Evolutionary conservation across 2,888 invertebrate genomes (phyloP).

Genomic region (Iselma pallidipennis): DNA sequence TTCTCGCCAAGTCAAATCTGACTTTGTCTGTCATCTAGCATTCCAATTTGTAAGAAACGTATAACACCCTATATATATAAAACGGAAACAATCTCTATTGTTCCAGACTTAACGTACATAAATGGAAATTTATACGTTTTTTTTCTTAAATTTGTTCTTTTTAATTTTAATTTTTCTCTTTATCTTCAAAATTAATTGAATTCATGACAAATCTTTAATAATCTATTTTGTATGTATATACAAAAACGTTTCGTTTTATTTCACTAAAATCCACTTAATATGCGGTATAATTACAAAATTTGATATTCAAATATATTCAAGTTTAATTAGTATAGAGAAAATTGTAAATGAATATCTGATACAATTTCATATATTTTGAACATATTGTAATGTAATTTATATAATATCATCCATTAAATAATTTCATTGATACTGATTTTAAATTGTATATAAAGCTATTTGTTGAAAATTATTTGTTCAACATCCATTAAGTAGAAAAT

Average conservation of each 20-base stretch:
- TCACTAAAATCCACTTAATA: neutral
- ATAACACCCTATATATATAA: slow-evolving; percentile 18
- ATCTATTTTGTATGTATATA: no score
- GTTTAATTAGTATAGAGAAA: neutral
- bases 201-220: no score
- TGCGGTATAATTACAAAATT: neutral
- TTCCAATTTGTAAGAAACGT: slow-evolving; percentile 14
- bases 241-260: neutral
- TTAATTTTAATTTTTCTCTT: no score
- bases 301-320: neutral
- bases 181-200: no score
- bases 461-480: neutral
- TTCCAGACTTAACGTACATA: slow-evolving; percentile 9
- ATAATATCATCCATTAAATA: neutral
- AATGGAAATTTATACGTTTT: slow-evolving; percentile 13
- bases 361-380: neutral
- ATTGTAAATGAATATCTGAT: neutral
- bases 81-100: slow-evolving; percentile 17
- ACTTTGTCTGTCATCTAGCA: slow-evolving; percentile 6
- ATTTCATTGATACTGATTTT: neutral
- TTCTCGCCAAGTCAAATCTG: slow-evolving; percentile 7
- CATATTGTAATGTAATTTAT: neutral
- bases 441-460: neutral
- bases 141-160: slow-evolving; percentile 10
- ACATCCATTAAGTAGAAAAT: no score